Evolutionary conservation across 2,797 vertebrate genomes (phyloP).

Genomic region (Artibeus lituratus): DNA sequence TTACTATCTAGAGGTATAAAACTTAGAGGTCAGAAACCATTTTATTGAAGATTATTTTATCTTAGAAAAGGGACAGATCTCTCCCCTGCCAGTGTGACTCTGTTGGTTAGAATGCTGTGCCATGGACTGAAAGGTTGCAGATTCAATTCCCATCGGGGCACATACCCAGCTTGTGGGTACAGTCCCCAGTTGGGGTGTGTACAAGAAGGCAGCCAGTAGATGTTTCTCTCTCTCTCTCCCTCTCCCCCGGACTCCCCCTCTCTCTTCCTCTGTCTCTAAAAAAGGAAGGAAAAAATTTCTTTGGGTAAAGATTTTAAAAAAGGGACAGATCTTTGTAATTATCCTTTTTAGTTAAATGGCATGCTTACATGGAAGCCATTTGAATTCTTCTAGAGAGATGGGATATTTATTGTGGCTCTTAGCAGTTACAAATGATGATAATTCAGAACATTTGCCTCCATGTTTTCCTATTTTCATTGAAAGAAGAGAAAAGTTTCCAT

Average conservation of each 20-base stretch:
- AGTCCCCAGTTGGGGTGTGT: not conserved
- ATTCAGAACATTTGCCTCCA: not conserved
- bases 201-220: not conserved
- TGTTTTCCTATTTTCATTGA: not conserved
- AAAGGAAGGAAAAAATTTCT: not conserved
- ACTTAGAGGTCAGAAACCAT: constrained; percentile 30
- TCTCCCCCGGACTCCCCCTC: no score
- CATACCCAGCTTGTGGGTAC: not conserved
- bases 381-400: not conserved
- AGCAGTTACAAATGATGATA: not conserved
- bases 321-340: not conserved
- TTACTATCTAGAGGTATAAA: not conserved
- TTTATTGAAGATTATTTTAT: constrained; percentile 40
- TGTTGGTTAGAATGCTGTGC: not conserved
- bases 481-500: not conserved
- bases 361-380: not conserved
- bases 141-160: not conserved
- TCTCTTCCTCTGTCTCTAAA: not conserved
- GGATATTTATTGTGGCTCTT: not conserved
- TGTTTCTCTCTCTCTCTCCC: not conserved
- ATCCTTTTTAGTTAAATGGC: not conserved
- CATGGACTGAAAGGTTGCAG: not conserved
- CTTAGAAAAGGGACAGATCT: constrained; percentile 2
- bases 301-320: not conserved
- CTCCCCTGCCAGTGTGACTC: not conserved